Conservation (phyloP, 2,888 invertebrate genomes). For the Oscheius sp. region DNA sequence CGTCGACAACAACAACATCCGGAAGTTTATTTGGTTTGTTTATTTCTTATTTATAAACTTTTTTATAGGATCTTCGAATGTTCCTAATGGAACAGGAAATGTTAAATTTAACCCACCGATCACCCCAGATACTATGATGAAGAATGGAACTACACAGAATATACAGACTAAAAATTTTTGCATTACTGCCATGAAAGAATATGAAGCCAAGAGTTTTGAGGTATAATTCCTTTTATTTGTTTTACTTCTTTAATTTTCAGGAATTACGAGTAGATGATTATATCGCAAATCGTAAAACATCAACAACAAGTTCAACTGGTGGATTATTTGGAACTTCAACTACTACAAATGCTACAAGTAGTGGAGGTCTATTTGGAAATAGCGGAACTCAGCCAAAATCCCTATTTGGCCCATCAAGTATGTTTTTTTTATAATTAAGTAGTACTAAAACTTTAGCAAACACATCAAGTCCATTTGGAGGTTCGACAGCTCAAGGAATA, state of each 20-base stretch:
- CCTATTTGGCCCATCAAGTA: constrained; percentile 38
- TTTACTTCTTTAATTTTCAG: constrained; percentile 60
- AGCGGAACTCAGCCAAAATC: constrained; percentile 35
- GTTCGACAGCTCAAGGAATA: constrained; percentile 29
- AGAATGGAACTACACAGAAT: constrained; percentile 81
- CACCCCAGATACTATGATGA: constrained; percentile 89
- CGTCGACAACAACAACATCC: not conserved
- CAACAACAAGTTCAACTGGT: constrained; percentile 38
- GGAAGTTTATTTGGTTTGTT: constrained; percentile 4
- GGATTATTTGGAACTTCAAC: constrained; percentile 46
- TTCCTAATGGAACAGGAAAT: constrained; percentile 77
- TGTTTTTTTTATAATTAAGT: not conserved
- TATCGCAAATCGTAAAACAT: constrained; percentile 85
- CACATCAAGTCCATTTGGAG: constrained; percentile 43
- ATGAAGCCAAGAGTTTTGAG: constrained; percentile 91
- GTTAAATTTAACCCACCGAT: constrained; percentile 84
- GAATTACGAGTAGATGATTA: constrained; percentile 94
- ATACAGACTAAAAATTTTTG: constrained; percentile 94
- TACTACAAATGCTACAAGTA: constrained; percentile 37
- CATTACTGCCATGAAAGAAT: constrained; percentile 98
- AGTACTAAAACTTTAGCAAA: constrained; percentile 17
- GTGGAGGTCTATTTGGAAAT: constrained; percentile 67
- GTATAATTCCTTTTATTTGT: constrained; percentile 51
- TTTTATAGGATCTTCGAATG: constrained; percentile 30
- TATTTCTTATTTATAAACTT: not conserved